Evolutionary conservation across 2,797 vertebrate genomes (phyloP), one percentile per base, ranked within the genome.

Genomic region (Helicolenus hilgendorfi): DNA sequence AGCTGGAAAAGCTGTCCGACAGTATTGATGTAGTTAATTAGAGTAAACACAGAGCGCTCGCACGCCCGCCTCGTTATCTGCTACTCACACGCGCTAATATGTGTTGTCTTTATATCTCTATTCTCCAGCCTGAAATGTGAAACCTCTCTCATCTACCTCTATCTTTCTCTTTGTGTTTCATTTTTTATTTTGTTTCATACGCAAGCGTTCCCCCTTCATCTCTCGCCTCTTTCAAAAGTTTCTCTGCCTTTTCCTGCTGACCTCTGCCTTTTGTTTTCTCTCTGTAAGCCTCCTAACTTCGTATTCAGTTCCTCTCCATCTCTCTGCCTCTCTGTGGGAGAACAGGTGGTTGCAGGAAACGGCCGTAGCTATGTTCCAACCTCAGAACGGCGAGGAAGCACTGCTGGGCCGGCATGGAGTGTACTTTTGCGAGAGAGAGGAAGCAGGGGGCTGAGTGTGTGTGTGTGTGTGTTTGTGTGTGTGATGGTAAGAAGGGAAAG

Each of bases 21-120:
- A 92, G 94, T 88, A 94, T 92, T 96, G 95, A 96, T 94, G 91
- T 91, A 87, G 91, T 96, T 97, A 97, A 97, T 97, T 96, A 96
- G 92, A 95, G 93, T 93, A 94, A 96, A 95, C 95, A 96, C 85
- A 81, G 84, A 85, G 83, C 72, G 41, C 83, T 88, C 73, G 56
- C 81, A 75, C 72, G 20, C 83, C 45, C n/a, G 72, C 81, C 83
- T 93, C 81, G 89, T 95, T 95, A 96, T 95, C 95, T 89, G 64
- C 77, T 67, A 18, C 69, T 78, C 65, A 71, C 67, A 60, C 13
- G n/a, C 2, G 55, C 72, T 90, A 86, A 92, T 87, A 82, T 26
- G 73, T 71, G 76, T 88, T 90, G 87, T 92, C 87, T 93, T 90
- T 93, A 80, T 91, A 85, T 92, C 81, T 88, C 72, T 72, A 77